Evolutionary conservation across 2,113 vertebrate species (phyloP).

Genomic region (Steatornis caripensis): DNA sequence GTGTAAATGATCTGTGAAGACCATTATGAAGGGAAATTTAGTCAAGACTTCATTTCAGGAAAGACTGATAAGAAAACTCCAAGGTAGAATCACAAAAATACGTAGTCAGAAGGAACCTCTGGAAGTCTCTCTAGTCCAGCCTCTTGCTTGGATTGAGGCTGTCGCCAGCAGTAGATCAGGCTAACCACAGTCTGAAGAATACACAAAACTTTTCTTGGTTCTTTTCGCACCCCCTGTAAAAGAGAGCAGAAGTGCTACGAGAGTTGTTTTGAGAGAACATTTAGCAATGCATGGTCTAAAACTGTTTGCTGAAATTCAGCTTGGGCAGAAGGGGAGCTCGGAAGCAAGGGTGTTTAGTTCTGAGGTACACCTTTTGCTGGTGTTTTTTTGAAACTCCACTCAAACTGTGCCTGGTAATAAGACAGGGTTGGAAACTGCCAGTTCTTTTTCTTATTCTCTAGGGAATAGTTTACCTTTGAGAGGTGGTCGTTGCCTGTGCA

Average conservation of each 20-base stretch:
- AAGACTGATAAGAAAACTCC: not conserved
- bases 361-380: not conserved
- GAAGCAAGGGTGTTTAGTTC: not conserved
- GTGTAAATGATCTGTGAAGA: not conserved
- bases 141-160: not conserved
- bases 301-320: not conserved
- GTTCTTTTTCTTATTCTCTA: not conserved
- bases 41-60: not conserved
- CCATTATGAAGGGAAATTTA: not conserved
- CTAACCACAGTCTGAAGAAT: not conserved
- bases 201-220: not conserved
- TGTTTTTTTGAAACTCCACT: not conserved
- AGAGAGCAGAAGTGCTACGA: not conserved
- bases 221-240: not conserved
- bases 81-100: not conserved
- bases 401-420: not conserved
- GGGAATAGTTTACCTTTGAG: slow-evolving; percentile 9
- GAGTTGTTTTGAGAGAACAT: not conserved
- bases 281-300: not conserved
- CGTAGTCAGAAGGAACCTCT: not conserved
- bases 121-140: not conserved
- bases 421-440: not conserved
- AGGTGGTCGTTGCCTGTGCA: not conserved
- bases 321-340: not conserved
- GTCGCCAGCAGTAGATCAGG: not conserved